phyloP scores from a whole-genome alignment of 2,888 invertebrate genomes.

The Poecilus cupreus region DNA sequence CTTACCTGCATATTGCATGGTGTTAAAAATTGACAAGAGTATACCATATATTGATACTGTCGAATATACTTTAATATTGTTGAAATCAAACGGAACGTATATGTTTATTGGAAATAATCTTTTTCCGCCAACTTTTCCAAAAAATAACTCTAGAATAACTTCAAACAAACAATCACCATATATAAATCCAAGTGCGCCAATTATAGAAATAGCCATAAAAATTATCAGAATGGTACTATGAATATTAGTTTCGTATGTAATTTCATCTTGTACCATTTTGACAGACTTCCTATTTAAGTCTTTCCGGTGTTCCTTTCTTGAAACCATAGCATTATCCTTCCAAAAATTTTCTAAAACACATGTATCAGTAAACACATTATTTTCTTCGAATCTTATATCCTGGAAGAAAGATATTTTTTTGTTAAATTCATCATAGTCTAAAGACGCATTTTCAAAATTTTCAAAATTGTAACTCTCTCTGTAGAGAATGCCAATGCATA shows the following conservation, averaged over 20 bases:
- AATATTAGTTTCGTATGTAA: slow-evolving; percentile 44
- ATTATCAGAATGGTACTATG: slow-evolving; percentile 18
- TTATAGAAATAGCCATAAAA: not conserved
- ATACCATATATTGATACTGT: not conserved
- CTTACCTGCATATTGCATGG: slow-evolving; percentile 45
- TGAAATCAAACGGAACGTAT: slow-evolving; percentile 10
- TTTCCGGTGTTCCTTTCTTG: not conserved
- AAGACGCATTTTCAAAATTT: slow-evolving; percentile 20
- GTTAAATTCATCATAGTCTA: slow-evolving; percentile 18
- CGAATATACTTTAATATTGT: slow-evolving; percentile 1
- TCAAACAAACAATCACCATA: slow-evolving; percentile 19
- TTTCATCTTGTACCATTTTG: slow-evolving; percentile 25
- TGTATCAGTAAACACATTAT: not conserved
- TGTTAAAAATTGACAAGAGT: slow-evolving; percentile 1
- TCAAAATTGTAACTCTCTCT: slow-evolving; percentile 47
- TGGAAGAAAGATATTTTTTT: not conserved
- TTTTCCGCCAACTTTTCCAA: not conserved
- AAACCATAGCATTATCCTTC: not conserved
- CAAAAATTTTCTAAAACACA: slow-evolving; percentile 37
- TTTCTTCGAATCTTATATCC: slow-evolving; percentile 33
- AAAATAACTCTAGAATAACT: slow-evolving; percentile 14
- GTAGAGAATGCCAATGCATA: slow-evolving; percentile 40
- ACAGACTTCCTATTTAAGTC: not conserved
- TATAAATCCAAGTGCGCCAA: slow-evolving; percentile 18
- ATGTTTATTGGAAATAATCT: not conserved